Base-by-base conservation (phyloP, 2,888 invertebrate genomes). In the Caenorhabditis sulstoni region DNA sequence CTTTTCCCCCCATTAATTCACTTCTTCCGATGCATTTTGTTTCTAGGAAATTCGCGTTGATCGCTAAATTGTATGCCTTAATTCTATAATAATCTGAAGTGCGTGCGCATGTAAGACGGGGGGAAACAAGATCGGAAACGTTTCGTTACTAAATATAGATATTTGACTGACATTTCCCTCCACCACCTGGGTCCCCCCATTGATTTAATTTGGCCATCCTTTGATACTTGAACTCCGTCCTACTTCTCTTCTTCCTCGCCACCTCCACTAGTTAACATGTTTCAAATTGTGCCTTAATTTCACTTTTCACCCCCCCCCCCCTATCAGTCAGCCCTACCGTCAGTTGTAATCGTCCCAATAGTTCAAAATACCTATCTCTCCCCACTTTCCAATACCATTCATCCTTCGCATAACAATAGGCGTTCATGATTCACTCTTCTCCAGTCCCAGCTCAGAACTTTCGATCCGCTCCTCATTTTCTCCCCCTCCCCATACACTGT, bases 111-210 rank as follows among this genome's bases (percentile, higher is more conserved):
- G 3, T 29, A n/a, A n/a, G n/a, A n/a, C n/a, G 3, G 29, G 47
- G n/a, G 3, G 16, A n/a, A n/a, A 55, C 37, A 59, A 70, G 18
- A 62, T 70, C 62, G 47, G 70, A 62, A 62, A 62, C 70, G 22
- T 62, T 70, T 53, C 14, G 37, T 44, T 61, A 37, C 44, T 53
- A 70, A 41, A 61, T 44, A 53, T 70, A 70, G 23, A 7, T 29
- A 5, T 29, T 29, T 29, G 3, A 3, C 29, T 29, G 29, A 29
- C 29, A 29, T 29, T 29, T 29, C 29, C 18, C 18, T 1, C 18
- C 47, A 7, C 47, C 18, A 3, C 8, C 47, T 49, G 29, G 29
- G 29, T 20, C 49, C 22, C 22, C 12, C 20, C 22, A 1, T 22
- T 49, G 20, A 20, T 49, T 49, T 29, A 29, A 29, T 5, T 29